Base-by-base conservation (phyloP, 2,888 invertebrate species). In the Lepidocyrtoides sp. region DNA sequence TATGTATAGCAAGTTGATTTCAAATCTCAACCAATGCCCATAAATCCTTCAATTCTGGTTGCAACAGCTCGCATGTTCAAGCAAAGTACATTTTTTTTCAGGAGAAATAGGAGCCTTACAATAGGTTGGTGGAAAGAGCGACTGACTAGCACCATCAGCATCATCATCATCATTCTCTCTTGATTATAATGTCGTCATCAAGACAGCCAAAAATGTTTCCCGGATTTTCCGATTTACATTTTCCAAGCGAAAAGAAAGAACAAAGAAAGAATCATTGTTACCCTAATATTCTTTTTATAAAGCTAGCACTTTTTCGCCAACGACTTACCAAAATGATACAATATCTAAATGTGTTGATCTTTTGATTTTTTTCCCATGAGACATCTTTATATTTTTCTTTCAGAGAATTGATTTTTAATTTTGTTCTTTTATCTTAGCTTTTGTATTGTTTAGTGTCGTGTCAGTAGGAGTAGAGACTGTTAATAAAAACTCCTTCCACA, bases 11-110 rank as follows among this genome's bases (percentile, higher is more conserved):
- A 57, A 79, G 51, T 79, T 48, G 51, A 81, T 66, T 87, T 87
- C 66, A 63, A 66, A 66, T 79, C 63, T 48, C 63, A 77, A 77
- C 77, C 69, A n/a, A 79, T 66, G 32, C 79, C 87, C 79, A 87
- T 87, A 87, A 87, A 87, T 87, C 87, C 87, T 87, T 87, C 87
- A 87, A 66, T 87, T 26, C 79, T 54, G 44, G 77, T 32, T 86
- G 77, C 57, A 17, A n/a, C n/a, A n/a, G 54, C 72, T 63, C 7
- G 54, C 26, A 72, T 72, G 72, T 44, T 72, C 48, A 48, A 48
- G 72, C 44, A 10, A 17, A 12, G 7, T 14, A 44, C 44, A 72
- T 23, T 5, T 32, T 12, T 44, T 48, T 72, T 29, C 8, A 29
- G 3, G 23, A 69, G 69, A 72, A 72, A 44, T 2, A 48, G 41